A percentile compares a stretch with the other conserved stretches of the same genome.
These are phyloP conservation scores for Neomonachus schauinslandi DNA, from an alignment of 2,113 vertebrate species.

Conservation along the genomic window DNA sequence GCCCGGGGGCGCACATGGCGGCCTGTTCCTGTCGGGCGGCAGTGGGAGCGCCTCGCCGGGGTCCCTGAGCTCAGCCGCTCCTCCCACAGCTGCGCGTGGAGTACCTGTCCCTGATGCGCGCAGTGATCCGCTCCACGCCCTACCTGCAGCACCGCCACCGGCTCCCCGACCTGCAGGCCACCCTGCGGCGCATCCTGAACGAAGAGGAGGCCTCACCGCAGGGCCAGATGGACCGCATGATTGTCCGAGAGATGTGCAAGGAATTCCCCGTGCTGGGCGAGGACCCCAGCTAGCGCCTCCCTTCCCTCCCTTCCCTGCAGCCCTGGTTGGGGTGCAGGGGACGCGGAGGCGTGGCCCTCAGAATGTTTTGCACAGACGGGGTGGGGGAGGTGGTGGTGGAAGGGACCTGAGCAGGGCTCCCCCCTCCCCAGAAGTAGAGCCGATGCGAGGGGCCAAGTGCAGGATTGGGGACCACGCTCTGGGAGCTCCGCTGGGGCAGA, in stretches of 20 bases:
- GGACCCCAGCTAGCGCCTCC: constrained; percentile 83
- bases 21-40: constrained; percentile 61
- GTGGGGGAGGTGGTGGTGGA: background rate
- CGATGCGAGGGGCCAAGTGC: constrained; percentile 43
- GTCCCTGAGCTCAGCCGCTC: constrained; percentile 49
- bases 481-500: constrained; percentile 34
- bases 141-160: constrained; percentile 97
- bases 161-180: constrained; percentile 92
- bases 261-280: constrained; percentile 94
- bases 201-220: constrained; percentile 92
- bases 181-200: constrained; percentile 92
- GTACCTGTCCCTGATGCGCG: constrained; percentile 98
- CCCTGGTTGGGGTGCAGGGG: constrained; percentile 49
- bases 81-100: constrained; percentile 95
- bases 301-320: constrained; percentile 46
- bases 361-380: constrained; percentile 59
- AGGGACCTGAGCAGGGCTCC: constrained; percentile 45
- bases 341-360: constrained; percentile 22
- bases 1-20: constrained; percentile 10
- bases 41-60: constrained; percentile 42
- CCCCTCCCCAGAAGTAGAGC: background rate
- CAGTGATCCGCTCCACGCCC: constrained; percentile 94
- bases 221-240: constrained; percentile 98
- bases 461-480: constrained; percentile 65
- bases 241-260: constrained; percentile 95